These are phyloP conservation scores for Drosophila azteca DNA, from an alignment of 1,140 invertebrate species.

Conservation along the genomic window DNA sequence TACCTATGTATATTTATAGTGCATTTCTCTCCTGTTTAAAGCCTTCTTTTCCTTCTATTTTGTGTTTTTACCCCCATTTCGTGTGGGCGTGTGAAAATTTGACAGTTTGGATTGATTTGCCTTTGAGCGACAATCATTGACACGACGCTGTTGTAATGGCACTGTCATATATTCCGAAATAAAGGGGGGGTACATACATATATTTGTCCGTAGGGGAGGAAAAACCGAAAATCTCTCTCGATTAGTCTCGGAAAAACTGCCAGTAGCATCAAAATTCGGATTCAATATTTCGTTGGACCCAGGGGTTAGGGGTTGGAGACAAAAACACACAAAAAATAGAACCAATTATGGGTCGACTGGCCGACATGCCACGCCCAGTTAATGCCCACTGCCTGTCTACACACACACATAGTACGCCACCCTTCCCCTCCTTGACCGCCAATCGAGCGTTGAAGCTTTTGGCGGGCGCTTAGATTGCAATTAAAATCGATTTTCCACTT, in stretches of 20 bases:
- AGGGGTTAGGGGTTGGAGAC: no score
- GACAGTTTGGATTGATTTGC: slow-evolving; percentile 5
- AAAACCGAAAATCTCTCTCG: not conserved
- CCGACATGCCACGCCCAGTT: slow-evolving; percentile 9
- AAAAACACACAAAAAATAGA: not conserved
- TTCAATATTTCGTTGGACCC: not conserved
- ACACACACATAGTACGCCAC: no score
- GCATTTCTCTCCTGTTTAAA: no score
- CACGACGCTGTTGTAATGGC: slow-evolving; percentile 3
- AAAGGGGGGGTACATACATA: no score
- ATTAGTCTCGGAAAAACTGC: slow-evolving; percentile 4
- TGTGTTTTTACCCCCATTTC: not conserved
- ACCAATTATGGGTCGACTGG: not conserved
- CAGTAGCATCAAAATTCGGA: not conserved
- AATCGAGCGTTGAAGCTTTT: slow-evolving; percentile 43
- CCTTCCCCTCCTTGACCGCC: no score
- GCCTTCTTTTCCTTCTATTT: no score
- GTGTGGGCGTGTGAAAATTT: not conserved
- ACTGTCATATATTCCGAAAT: no score
- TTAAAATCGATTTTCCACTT: slow-evolving; percentile 79
- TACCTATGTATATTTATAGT: no score
- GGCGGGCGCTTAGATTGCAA: slow-evolving; percentile 65
- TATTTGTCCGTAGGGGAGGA: no score
- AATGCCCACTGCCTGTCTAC: slow-evolving; percentile 6
- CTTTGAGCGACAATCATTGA: slow-evolving; percentile 8